Evolutionary conservation across 1,140 invertebrate species (phyloP), one percentile per base, ranked within the genome.

Genomic region (Cyclargus thomasi): DNA sequence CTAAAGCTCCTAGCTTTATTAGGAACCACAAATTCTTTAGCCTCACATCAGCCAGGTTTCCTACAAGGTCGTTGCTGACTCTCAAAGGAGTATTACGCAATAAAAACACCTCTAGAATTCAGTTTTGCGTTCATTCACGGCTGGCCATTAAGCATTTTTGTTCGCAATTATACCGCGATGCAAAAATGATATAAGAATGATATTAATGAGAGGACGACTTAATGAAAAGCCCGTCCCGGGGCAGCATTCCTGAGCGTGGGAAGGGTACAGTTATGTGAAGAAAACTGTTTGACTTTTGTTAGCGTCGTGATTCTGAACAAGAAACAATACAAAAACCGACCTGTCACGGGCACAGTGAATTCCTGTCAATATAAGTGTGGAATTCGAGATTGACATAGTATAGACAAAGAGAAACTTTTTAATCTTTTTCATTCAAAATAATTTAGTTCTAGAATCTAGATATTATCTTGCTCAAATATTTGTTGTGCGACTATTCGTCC

Each of bases 181-280:
- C 78, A 74, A 78, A 77, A 74, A 80, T 77, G 68, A 77, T 71
- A 74, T 70, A 29, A 77, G 64, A 72, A 72, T 67, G 73, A 70
- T 76, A 73, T 72, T 73, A 74, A 79, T 78, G 73, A 76, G 63
- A 59, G 63, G 72, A 70, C 70, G 62, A 67, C 75, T 75, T 80
- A 74, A 80, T 82, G 78, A 75, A 75, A 64, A 35, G 71, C 69
- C 64, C 72, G 75, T 74, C 75, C 79, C 74, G 75, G 67, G 67
- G 70, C 74, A 73, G 76, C 77, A 76, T 81, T 72, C 80, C 73
- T 64, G 65, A 74, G 67, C 82, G 83, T 85, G 85, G 81, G 84
- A 88, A 84, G 29, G 65, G 59, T 70, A 69, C 82, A 78, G 83
- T 86, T 85, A 85, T 79, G 84, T 79, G 83, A 85, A 85, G 82